These are phyloP conservation scores for Tuberolachnus salignus DNA, from an alignment of 2,888 invertebrate species.

Conservation along the genomic window DNA sequence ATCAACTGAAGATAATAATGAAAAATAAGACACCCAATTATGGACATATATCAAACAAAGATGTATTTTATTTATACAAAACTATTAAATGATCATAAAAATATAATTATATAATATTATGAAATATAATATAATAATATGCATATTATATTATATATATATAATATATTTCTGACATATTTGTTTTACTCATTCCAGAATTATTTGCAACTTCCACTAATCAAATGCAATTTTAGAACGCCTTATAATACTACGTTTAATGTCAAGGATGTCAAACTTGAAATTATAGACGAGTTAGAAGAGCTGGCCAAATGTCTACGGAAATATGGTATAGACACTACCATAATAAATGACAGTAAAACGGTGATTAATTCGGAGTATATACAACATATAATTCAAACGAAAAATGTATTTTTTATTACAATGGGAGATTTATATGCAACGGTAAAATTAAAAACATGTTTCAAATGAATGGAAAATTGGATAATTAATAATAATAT, in stretches of 20 bases:
- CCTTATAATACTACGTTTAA: slow-evolving; percentile 8
- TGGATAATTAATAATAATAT: no score
- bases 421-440: slow-evolving; percentile 34
- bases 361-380: slow-evolving; percentile 22
- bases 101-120: no score
- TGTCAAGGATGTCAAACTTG: slow-evolving; percentile 41
- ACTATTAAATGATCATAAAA: not conserved
- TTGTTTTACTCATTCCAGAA: not conserved
- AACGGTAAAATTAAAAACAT: slow-evolving; percentile 8
- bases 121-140: no score
- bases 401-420: slow-evolving; percentile 28
- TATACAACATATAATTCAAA: slow-evolving; percentile 28
- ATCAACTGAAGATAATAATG: slow-evolving; percentile 2
- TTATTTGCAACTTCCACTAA: slow-evolving; percentile 35
- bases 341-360: slow-evolving; percentile 63
- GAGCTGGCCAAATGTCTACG: slow-evolving; percentile 70
- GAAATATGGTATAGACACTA: slow-evolving; percentile 70
- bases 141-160: no score
- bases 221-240: slow-evolving; percentile 7
- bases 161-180: not conserved
- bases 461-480: no score
- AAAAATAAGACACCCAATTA: slow-evolving; percentile 27
- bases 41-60: slow-evolving; percentile 10
- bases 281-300: slow-evolving; percentile 65
- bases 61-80: not conserved